These are phyloP conservation scores for Drosophila phalerata DNA, from an alignment of 2,888 invertebrate species.

Conservation along the genomic window DNA sequence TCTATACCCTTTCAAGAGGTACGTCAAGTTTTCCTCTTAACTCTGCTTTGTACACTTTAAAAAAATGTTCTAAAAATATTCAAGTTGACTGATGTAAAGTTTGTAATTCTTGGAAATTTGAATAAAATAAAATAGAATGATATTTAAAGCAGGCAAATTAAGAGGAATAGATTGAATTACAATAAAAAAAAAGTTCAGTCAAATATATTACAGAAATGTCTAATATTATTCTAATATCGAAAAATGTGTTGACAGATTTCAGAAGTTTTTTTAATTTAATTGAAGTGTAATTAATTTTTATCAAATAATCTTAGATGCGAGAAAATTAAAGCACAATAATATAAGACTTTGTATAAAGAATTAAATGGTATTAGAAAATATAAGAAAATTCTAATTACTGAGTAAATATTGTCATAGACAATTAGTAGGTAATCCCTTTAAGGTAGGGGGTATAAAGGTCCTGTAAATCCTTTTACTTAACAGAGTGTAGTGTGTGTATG, in stretches of 20 bases:
- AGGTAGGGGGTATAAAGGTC: constrained; percentile 9
- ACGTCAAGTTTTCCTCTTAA: background rate
- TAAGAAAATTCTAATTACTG: background rate
- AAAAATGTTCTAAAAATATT: background rate
- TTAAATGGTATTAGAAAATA: too few species aligned
- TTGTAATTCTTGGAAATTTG: background rate
- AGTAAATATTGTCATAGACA: background rate
- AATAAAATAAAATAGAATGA: background rate
- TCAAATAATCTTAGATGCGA: too few species aligned
- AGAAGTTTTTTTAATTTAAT: too few species aligned
- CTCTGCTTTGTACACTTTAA: background rate
- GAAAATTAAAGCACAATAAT: too few species aligned
- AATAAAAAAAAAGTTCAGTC: background rate
- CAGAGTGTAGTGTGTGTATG: background rate
- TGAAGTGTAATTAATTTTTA: too few species aligned
- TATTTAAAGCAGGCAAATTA: too few species aligned
- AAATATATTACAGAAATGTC: too few species aligned
- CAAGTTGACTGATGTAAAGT: too few species aligned
- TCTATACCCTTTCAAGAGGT: constrained; percentile 39
- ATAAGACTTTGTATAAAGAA: too few species aligned
- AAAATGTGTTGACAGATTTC: too few species aligned
- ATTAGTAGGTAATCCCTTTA: background rate
- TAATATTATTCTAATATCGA: too few species aligned
- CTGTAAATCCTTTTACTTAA: constrained; percentile 2
- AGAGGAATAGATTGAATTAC: background rate